Percentiles rank a stretch among this genome's conserved stretches.
Evolutionary conservation across 2,113 vertebrate species (phyloP).

Genomic region (Chunga burmeisteri): DNA sequence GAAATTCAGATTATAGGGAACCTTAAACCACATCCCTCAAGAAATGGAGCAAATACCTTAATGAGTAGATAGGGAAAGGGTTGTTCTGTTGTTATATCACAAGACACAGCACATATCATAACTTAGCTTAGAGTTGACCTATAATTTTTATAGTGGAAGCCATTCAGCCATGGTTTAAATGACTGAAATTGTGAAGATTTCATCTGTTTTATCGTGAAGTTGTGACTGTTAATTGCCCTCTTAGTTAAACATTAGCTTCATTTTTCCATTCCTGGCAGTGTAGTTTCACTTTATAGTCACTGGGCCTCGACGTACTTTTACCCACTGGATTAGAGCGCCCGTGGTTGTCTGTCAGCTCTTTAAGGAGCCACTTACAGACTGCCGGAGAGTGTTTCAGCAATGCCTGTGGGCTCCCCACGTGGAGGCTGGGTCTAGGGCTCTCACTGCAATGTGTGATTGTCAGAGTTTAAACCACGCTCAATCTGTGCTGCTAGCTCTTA

Average conservation of each 20-base stretch:
- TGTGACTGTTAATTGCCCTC: background rate
- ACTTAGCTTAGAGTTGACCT: background rate
- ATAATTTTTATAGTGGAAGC: background rate
- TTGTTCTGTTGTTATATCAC: background rate
- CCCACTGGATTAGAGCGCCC: background rate
- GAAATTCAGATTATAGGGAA: background rate
- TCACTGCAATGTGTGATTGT: background rate
- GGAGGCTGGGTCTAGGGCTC: background rate
- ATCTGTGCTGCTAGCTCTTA: background rate
- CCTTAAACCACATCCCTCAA: background rate
- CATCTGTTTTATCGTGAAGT: background rate
- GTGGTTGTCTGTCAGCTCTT: background rate
- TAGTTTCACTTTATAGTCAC: background rate
- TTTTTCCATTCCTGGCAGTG: background rate
- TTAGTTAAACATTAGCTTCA: background rate
- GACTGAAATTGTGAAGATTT: background rate
- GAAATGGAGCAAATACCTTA: background rate
- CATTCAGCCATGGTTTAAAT: background rate
- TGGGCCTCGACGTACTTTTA: background rate
- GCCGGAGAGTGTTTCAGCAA: background rate
- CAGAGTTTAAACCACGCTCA: background rate
- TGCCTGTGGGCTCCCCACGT: background rate
- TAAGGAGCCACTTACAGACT: background rate
- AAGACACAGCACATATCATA: background rate
- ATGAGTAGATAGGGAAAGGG: background rate